Evolutionary conservation across 2,113 vertebrate genomes (phyloP).

Genomic region (Gasterosteus nipponicus): DNA sequence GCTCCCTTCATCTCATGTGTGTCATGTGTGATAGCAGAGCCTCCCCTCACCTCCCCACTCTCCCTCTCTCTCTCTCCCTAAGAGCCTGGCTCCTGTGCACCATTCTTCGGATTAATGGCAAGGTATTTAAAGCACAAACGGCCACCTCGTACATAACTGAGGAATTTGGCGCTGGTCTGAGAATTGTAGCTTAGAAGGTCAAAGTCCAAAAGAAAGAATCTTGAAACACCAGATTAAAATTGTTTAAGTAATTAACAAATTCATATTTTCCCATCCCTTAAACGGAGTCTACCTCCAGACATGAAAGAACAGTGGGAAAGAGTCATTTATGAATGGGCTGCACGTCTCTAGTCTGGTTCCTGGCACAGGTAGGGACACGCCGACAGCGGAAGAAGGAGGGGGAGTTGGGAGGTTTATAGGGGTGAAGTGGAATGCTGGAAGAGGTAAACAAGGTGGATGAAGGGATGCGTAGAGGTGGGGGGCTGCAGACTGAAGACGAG

Average conservation of each 20-base stretch:
- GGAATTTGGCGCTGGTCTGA: constrained; percentile 70
- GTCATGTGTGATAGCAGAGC: constrained; percentile 36
- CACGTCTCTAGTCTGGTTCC: constrained; percentile 40
- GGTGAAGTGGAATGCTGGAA: constrained; percentile 37
- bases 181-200: constrained; percentile 30
- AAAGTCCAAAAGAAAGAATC: constrained; percentile 46
- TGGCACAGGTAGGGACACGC: constrained; percentile 70
- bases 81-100: constrained; percentile 13
- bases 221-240: constrained; percentile 19
- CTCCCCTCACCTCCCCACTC: background rate
- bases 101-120: constrained; percentile 71
- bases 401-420: constrained; percentile 4
- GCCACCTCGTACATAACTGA: constrained; percentile 56
- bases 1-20: constrained; percentile 20
- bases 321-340: constrained; percentile 65
- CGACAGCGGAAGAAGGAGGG: constrained; percentile 18
- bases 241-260: background rate
- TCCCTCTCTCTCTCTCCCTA: constrained; percentile 23
- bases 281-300: constrained; percentile 10
- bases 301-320: background rate
- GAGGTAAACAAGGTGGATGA: constrained; percentile 5
- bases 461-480: constrained; percentile 13
- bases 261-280: background rate
- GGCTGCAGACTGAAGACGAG: constrained; percentile 32
- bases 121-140: constrained; percentile 46